Conservation (phyloP, 2,113 vertebrate genomes). For the Myrmecobius fasciatus region DNA sequence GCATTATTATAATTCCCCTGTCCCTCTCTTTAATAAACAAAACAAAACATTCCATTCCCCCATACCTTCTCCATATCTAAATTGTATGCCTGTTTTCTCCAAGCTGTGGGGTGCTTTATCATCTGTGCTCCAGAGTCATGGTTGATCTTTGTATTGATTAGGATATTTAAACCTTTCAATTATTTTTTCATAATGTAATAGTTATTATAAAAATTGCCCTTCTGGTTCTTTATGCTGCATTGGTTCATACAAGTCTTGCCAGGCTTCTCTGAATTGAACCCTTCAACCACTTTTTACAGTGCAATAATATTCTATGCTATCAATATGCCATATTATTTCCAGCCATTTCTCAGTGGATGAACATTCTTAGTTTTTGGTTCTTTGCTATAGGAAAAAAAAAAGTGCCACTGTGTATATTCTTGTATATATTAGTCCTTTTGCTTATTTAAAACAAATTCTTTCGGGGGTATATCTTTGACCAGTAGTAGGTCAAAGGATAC, state of each 20-base stretch:
- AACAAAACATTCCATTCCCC: background rate
- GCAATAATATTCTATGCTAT: background rate
- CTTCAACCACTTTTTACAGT: background rate
- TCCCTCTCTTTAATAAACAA: background rate
- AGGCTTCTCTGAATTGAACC: background rate
- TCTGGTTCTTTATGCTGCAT: background rate
- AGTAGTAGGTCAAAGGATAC: background rate
- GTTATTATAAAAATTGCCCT: background rate
- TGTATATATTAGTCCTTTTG: background rate
- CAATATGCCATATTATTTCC: background rate
- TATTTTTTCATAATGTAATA: background rate
- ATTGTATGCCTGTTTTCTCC: background rate
- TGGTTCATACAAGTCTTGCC: background rate
- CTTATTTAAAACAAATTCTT: background rate
- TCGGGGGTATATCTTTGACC: background rate
- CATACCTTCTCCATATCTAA: background rate
- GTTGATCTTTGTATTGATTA: background rate
- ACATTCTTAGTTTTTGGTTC: background rate
- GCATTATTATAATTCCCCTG: background rate
- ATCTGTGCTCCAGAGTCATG: background rate
- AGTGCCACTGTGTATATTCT: background rate
- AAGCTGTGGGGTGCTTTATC: background rate
- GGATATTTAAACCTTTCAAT: background rate
- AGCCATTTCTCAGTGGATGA: background rate
- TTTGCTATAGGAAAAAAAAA: background rate